Conservation (phyloP, 2,113 vertebrate genomes). For the Archocentrus centrarchus region DNA sequence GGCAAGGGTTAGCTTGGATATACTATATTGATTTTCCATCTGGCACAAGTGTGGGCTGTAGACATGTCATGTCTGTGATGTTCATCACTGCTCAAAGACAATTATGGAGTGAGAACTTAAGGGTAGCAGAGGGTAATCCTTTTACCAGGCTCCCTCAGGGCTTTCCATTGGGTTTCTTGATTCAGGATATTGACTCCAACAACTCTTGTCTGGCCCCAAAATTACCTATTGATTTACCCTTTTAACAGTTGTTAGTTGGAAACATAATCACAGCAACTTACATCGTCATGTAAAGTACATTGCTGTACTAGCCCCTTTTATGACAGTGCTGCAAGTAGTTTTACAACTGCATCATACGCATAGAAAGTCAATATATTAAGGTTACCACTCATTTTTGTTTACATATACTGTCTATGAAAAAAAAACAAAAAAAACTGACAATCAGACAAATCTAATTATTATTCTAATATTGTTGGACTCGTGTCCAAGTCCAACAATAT, state of each 20-base stretch:
- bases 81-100: slow-evolving; percentile 79
- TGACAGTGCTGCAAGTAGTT: slow-evolving; percentile 40
- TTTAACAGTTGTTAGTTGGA: slow-evolving; percentile 81
- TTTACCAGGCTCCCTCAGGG: slow-evolving; percentile 74
- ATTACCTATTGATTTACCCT: slow-evolving; percentile 83
- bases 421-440: fast-evolving
- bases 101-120: slow-evolving; percentile 77
- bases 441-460: background rate
- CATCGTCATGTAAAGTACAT: slow-evolving; percentile 74
- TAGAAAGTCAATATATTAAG: slow-evolving; percentile 58
- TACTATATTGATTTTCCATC: slow-evolving; percentile 63
- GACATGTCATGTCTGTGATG: slow-evolving; percentile 65
- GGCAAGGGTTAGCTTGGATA: slow-evolving; percentile 19
- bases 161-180: slow-evolving; percentile 61
- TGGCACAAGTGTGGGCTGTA: slow-evolving; percentile 56
- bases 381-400: slow-evolving; percentile 8
- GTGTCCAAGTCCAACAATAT: no score
- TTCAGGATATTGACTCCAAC: slow-evolving; percentile 74
- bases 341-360: slow-evolving; percentile 25
- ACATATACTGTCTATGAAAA: background rate
- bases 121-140: slow-evolving; percentile 79
- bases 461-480: no score
- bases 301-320: slow-evolving; percentile 50
- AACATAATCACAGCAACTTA: slow-evolving; percentile 79
- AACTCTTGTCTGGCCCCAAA: slow-evolving; percentile 75